Base-by-base conservation (phyloP, 1,140 invertebrate genomes). In the Neodiprion pinetum region DNA sequence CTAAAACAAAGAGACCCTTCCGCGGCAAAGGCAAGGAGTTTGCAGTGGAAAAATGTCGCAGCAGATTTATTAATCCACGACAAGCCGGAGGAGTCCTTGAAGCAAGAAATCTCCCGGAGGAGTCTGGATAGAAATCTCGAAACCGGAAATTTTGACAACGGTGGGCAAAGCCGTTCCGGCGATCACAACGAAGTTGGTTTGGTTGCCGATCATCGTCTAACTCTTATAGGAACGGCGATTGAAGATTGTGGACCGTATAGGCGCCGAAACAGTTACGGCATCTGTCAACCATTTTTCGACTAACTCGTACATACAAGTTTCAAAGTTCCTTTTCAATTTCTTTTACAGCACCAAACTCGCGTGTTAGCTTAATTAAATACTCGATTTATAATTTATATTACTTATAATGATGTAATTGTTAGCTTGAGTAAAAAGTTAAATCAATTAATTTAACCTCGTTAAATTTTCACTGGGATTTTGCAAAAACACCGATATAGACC, bases 231-330 rank as follows among this genome's bases (percentile, higher is more conserved):
- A 1, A 86, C 78, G 12, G 84, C 74, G 0, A 77, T 87, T 8
- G 86, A 88, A 70, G 85, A 88, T 11, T 88, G 87, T 53, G 87
- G 87, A 40, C 87, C 87, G 9, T 85, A 82, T 11, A 79, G 86
- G 72, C 78, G 72, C 66, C 83, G 87, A 7, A 82, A 88, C 73
- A 68, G 74, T 3, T 28, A 73, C 8, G 86, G 86, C 1, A 75
- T 87, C 10, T 88, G 87, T 61, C 70, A 21, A 21, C 17, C 50
- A 10, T 53, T 11, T 53, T 53, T 14, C 50, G 50, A 53, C 50
- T 10, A 53, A n/a, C 17, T 21, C 17, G 17, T 21, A 0, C 17
- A 21, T 21, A 21, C 17, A 21, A 21, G 17, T 1, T 21, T 21
- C 17, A 21, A 21, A 21, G 17, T 21, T 21, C 17, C 17, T 21